phyloP scores from a whole-genome alignment of 2,113 vertebrate species.

The Odobenus rosmarus region DNA sequence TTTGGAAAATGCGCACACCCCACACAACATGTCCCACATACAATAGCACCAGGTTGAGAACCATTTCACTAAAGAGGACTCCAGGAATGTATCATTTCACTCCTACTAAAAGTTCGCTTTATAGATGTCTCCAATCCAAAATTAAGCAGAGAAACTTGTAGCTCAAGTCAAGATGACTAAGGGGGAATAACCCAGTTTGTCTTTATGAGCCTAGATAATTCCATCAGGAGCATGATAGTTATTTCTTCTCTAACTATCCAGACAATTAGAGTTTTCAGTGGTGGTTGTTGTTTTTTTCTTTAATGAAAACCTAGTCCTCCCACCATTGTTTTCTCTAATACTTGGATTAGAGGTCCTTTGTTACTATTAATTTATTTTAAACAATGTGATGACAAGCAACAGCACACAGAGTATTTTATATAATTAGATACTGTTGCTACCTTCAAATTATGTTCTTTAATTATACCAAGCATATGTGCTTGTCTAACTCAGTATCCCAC shows the following conservation, averaged over 20 bases:
- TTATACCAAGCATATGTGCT: not conserved
- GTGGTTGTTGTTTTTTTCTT: not conserved
- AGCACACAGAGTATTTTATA: not conserved
- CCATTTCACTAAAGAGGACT: not conserved
- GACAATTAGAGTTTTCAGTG: not conserved
- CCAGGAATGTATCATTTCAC: not conserved
- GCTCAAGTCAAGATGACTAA: not conserved
- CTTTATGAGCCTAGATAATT: not conserved
- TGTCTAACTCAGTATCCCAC: not conserved
- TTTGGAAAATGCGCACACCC: not conserved
- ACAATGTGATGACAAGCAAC: not conserved
- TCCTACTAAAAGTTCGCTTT: not conserved
- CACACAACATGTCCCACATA: not conserved
- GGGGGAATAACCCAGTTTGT: not conserved
- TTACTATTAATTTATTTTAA: conserved; percentile 35
- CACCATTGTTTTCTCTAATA: not conserved
- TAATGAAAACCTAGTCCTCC: not conserved
- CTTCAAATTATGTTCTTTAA: conserved; percentile 40
- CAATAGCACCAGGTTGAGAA: not conserved
- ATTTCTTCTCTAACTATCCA: conserved; percentile 4
- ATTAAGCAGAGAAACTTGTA: not conserved
- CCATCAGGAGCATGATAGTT: not conserved
- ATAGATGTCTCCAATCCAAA: not conserved
- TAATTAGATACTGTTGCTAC: conserved; percentile 21
- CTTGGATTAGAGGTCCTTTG: not conserved